Evolutionary conservation across 2,113 vertebrate species (phyloP).

Genomic region (Oostethus manadensis): DNA sequence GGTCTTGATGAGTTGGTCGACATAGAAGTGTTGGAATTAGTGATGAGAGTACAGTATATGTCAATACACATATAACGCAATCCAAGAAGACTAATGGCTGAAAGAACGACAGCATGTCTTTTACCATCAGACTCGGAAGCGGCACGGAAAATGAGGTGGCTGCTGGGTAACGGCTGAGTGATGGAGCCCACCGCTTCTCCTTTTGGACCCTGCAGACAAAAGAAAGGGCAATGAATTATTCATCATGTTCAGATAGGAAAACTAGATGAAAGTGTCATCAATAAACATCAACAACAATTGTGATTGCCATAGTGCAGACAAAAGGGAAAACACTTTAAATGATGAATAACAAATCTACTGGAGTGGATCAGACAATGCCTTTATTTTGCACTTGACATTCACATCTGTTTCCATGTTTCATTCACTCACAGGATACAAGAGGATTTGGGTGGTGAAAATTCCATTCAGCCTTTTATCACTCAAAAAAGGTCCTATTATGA

Average conservation of each 20-base stretch:
- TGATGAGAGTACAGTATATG: not conserved
- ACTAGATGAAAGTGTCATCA: not conserved
- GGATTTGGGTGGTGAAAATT: constrained; percentile 6
- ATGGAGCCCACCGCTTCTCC: constrained; percentile 97
- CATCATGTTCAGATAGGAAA: not conserved
- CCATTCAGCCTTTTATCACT: not conserved
- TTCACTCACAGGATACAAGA: constrained; percentile 10
- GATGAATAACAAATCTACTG: constrained; percentile 9
- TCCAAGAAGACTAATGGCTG: not conserved
- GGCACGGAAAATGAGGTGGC: constrained; percentile 95
- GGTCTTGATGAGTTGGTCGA: no score
- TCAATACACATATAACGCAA: not conserved
- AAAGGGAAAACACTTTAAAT: constrained; percentile 7
- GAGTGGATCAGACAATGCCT: constrained; percentile 21
- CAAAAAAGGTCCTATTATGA: not conserved
- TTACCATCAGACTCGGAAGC: constrained; percentile 97
- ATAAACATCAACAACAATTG: not conserved
- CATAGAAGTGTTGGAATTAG: no score
- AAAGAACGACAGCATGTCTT: constrained; percentile 27
- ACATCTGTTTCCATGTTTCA: constrained; percentile 6
- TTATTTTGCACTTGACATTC: constrained; percentile 22
- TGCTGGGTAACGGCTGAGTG: constrained; percentile 96
- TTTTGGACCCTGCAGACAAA: constrained; percentile 84
- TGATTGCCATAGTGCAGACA: no score
- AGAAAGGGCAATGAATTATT: not conserved